Conservation (phyloP, 2,888 invertebrate species). For the Sisyra terminalis region DNA sequence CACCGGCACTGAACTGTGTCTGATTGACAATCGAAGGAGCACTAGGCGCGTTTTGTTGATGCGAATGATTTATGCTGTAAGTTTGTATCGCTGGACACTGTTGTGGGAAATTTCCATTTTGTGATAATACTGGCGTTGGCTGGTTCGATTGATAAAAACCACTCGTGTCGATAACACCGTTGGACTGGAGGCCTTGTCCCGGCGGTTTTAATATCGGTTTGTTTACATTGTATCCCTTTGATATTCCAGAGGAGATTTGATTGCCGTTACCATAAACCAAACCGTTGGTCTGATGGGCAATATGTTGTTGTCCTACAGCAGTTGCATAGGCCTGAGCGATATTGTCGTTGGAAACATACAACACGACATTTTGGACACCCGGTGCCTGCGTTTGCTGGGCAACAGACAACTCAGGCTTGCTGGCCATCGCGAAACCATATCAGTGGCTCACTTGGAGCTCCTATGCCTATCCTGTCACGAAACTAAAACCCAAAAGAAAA, state of each 20-base stretch:
- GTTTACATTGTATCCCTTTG: background rate
- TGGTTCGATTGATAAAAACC: constrained; percentile 5
- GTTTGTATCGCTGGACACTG: constrained; percentile 9
- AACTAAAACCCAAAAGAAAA: constrained; percentile 24
- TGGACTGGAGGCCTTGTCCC: constrained; percentile 1
- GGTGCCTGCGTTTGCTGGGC: constrained; percentile 24
- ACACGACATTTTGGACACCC: constrained; percentile 37
- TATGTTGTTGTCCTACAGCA: constrained; percentile 26
- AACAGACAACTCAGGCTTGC: constrained; percentile 59
- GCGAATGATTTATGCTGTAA: constrained; percentile 9
- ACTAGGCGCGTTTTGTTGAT: constrained; percentile 8
- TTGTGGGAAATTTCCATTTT: constrained; percentile 12
- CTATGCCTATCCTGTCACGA: constrained; percentile 24
- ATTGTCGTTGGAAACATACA: constrained; percentile 38
- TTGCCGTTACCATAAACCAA: constrained; percentile 2
- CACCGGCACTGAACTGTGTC: constrained; percentile 18
- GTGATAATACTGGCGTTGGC: constrained; percentile 2
- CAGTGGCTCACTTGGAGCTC: constrained; percentile 41
- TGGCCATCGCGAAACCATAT: constrained; percentile 61
- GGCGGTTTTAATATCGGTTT: constrained; percentile 5
- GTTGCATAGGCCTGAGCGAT: constrained; percentile 34
- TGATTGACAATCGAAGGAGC: constrained; percentile 10
- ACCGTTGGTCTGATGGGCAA: constrained; percentile 11
- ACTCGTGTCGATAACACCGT: constrained; percentile 3
- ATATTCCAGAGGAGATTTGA: constrained; percentile 20